Conservation (phyloP, 2,888 invertebrate species). For the Caenorhabditis sp. region DNA sequence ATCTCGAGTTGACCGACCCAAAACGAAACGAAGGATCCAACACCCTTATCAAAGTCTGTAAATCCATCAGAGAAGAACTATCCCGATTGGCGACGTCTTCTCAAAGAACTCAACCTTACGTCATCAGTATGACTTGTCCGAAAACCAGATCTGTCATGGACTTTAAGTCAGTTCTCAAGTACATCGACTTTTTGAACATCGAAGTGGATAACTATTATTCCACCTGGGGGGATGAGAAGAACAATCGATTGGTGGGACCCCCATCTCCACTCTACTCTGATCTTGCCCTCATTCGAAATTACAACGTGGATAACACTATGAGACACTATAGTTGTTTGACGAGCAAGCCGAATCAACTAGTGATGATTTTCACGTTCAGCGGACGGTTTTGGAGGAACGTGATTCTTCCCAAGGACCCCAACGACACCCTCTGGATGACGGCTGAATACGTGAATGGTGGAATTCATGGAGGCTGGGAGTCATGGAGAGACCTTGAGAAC, state of each 20-base stretch:
- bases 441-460: slow-evolving; percentile 2
- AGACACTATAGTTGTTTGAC: background rate
- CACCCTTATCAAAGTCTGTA: too few species aligned
- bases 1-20: background rate
- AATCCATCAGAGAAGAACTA: too few species aligned
- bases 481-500: slow-evolving; percentile 2
- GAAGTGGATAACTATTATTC: slow-evolving; percentile 76
- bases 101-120: too few species aligned
- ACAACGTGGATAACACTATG: slow-evolving; percentile 14
- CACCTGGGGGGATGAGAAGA: background rate
- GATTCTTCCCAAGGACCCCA: background rate
- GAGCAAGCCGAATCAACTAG: background rate
- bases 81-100: too few species aligned
- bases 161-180: too few species aligned
- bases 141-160: too few species aligned
- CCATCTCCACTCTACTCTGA: background rate
- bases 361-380: background rate
- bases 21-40: too few species aligned
- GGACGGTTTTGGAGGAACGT: slow-evolving; percentile 19
- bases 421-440: background rate
- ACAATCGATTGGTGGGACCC: slow-evolving; percentile 52
- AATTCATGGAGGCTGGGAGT: background rate
- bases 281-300: background rate
- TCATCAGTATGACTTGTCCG: too few species aligned
- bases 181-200: slow-evolving; percentile 10